phyloP scores from a whole-genome alignment of 2,113 vertebrate species.

The Stegostoma tigrinum region DNA sequence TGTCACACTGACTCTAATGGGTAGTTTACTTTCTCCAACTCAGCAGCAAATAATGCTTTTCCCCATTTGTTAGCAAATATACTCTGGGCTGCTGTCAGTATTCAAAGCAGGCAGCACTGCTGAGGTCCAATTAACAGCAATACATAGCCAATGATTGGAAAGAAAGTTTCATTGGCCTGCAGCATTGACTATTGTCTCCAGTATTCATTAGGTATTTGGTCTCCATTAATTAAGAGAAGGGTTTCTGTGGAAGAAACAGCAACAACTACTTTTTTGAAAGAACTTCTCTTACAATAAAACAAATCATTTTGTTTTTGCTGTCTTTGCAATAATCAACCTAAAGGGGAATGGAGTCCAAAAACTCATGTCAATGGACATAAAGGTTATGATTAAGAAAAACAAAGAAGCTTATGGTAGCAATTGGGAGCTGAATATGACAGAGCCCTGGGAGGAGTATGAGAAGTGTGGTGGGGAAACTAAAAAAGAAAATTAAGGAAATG shows the following conservation, averaged over 20 bases:
- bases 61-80: background rate
- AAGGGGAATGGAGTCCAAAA: background rate
- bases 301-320: background rate
- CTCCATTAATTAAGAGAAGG: conserved; percentile 13
- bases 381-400: too few species aligned
- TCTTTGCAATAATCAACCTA: background rate
- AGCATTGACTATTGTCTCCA: background rate
- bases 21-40: background rate
- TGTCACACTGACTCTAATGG: background rate
- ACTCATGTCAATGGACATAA: background rate
- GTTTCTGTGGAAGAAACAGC: too few species aligned
- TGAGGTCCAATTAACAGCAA: background rate
- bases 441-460: too few species aligned
- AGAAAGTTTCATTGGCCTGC: too few species aligned
- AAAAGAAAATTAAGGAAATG: too few species aligned
- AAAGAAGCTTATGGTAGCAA: too few species aligned
- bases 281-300: background rate
- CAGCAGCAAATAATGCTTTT: background rate
- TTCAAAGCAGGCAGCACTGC: background rate
- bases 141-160: background rate
- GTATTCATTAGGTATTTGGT: background rate
- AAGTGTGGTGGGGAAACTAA: too few species aligned
- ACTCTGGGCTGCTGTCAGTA: background rate
- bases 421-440: too few species aligned
- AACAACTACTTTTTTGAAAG: background rate